Evolutionary conservation across 1,140 invertebrate species (phyloP).

Genomic region (Reticulitermes speratus): DNA sequence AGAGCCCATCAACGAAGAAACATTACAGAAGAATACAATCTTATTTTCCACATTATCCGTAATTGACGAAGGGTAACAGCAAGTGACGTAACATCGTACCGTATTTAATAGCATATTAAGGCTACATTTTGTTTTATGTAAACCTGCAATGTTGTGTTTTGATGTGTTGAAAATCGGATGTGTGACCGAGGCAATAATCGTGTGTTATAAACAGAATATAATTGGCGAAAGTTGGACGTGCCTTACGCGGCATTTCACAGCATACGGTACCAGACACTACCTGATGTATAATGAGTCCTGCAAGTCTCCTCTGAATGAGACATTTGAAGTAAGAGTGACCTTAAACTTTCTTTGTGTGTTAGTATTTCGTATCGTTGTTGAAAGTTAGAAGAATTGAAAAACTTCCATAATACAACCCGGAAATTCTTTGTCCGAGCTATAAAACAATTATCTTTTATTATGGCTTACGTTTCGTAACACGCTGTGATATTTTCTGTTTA

Average conservation of each 20-base stretch:
- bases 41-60: too few relatives aligned
- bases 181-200: not conserved
- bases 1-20: too few relatives aligned
- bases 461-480: too few relatives aligned
- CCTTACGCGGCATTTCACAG: not conserved
- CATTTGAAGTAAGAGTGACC: not conserved
- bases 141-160: not conserved
- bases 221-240: not conserved
- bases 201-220: not conserved
- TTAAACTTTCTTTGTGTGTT: not conserved
- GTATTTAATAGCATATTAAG: too few relatives aligned
- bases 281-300: not conserved
- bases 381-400: not conserved
- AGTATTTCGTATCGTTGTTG: not conserved
- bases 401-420: not conserved
- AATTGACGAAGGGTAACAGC: too few relatives aligned
- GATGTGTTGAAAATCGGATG: not conserved
- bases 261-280: not conserved
- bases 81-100: too few relatives aligned
- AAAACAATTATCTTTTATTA: too few relatives aligned
- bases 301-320: not conserved
- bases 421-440: not conserved
- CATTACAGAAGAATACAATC: too few relatives aligned
- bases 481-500: too few relatives aligned
- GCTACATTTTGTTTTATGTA: too few relatives aligned